Base-by-base conservation (phyloP, 2,888 invertebrate genomes). In the Latheticus oryzae region DNA sequence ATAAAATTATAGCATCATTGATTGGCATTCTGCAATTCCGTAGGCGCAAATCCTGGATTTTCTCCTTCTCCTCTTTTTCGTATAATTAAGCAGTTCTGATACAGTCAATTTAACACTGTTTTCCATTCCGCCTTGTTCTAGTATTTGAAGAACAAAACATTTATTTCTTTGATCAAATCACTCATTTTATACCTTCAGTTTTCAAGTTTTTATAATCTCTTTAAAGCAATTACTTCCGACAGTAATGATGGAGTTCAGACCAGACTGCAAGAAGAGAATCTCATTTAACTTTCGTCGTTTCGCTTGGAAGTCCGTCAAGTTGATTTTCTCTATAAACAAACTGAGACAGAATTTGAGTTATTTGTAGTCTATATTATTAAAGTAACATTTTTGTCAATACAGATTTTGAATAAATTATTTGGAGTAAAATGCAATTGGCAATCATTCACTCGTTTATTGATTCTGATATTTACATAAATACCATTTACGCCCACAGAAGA, bases 61-160 rank as follows among this genome's bases (percentile, higher is more conserved):
- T n/a, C 35, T 35, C 16, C 17, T 8, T 12, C 35, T 17, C 35
- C 35, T 19, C n/a, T n/a, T n/a, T 3, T 35, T 17, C 35, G 35
- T 35, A 35, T 35, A 35, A 35, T 35, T 35, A 35, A 35, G 17
- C 35, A 35, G 17, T 35, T 35, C 19, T 19, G 35, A 16, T n/a
- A 35, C 35, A 9, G 35, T 8, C 35, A 35, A 35, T 35, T 35
- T 17, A 35, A 35, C 35, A 17, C 33, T n/a, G 9, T 35, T 35
- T 35, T 9, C 35, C 35, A 17, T 35, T 35, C n/a, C 17, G 35
- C 3, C 15, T 13, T 26, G 26, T 26, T n/a, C 4, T 26, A 26
- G 9, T 26, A 26, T 26, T 26, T 9, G 9, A 7, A 26, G 9
- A 9, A 8, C 2, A 26, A 26, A 26, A 7, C 3, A 2, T 3